phyloP scores from a whole-genome alignment of 2,888 invertebrate species.

The Drosophila cognata region DNA sequence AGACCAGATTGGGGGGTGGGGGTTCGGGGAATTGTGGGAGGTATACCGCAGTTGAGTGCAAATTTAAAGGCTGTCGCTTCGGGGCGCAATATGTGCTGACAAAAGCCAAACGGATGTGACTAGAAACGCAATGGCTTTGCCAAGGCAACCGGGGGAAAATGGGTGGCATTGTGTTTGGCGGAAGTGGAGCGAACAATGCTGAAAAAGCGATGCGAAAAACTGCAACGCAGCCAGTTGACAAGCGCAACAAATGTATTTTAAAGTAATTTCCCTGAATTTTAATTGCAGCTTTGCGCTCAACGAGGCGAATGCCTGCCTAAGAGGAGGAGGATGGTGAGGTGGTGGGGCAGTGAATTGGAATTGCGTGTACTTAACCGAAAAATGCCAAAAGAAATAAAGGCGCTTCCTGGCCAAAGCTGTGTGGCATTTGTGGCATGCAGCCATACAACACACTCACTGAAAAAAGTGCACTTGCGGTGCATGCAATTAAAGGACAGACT shows the following conservation, averaged over 20 bases:
- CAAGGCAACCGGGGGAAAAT: background rate
- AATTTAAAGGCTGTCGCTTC: conserved; percentile 49
- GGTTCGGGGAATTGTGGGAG: background rate
- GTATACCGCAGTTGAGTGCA: conserved; percentile 41
- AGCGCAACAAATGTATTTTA: conserved; percentile 65
- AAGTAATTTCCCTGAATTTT: conserved; percentile 66
- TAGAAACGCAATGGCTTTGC: conserved; percentile 55
- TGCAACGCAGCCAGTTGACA: conserved; percentile 44
- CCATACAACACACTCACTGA: conserved; percentile 22
- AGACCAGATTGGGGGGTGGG: background rate
- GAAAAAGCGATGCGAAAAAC: conserved; percentile 28
- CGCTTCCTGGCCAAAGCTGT: conserved; percentile 17
- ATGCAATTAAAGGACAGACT: background rate
- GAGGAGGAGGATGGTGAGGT: background rate
- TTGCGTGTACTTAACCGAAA: conserved; percentile 14
- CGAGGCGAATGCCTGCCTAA: conserved; percentile 35
- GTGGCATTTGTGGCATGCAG: conserved; percentile 36
- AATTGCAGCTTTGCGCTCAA: conserved; percentile 60
- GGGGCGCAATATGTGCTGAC: conserved; percentile 57
- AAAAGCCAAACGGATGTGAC: conserved; percentile 65
- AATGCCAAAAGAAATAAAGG: conserved; percentile 51
- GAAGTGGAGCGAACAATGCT: conserved; percentile 40
- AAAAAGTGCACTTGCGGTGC: conserved; percentile 25
- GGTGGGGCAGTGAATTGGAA: conserved; percentile 14
- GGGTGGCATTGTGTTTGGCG: conserved; percentile 14